Evolutionary conservation across 1,140 invertebrate species (phyloP), one percentile per base, ranked within the genome.

Genomic region (Calliphora vicina): DNA sequence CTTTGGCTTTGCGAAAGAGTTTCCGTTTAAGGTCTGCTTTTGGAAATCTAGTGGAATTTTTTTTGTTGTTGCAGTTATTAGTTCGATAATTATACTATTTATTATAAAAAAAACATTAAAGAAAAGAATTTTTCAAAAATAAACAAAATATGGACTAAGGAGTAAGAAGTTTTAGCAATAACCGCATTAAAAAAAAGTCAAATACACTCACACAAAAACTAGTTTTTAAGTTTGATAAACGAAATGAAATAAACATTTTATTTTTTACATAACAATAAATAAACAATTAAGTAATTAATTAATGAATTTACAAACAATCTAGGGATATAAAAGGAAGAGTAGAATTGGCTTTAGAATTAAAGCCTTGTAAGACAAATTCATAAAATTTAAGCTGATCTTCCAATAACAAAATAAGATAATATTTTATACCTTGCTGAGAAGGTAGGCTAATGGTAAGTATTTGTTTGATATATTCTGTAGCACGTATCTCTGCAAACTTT

Each of bases 401-500:
- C 35, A 23, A 29, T n/a, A 78, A 10, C 17, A 78, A 29, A 12
- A 45, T n/a, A 35, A 78, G 42, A 15, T 23, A 78, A 78, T 78
- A 23, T 78, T 45, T 78, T 45, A 25, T 9, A 13, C 20, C 12
- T 78, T 80, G 23, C 10, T 23, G 17, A 1, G 0, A 57, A 1
- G 78, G 26, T 20, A 83, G 43, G 0, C 1, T 35, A 10, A 81
- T 15, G 0, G 78, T 10, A n/a, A 73, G 35, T 57, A 83, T 57
- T 74, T 83, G 61, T 9, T 61, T n/a, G 6, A 81, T 80, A 1
- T 23, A 2, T 10, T 25, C 42, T 0, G 29, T 42, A 20, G 26
- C 23, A 5, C 26, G 8, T 13, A 82, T 35, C 17, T 71, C 23
- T 0, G 85, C 71, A 23, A 90, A 89, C 0, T 85, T 83, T 25